phyloP scores from a whole-genome alignment of 1,140 invertebrate species.

The Ceratina japonica region DNA sequence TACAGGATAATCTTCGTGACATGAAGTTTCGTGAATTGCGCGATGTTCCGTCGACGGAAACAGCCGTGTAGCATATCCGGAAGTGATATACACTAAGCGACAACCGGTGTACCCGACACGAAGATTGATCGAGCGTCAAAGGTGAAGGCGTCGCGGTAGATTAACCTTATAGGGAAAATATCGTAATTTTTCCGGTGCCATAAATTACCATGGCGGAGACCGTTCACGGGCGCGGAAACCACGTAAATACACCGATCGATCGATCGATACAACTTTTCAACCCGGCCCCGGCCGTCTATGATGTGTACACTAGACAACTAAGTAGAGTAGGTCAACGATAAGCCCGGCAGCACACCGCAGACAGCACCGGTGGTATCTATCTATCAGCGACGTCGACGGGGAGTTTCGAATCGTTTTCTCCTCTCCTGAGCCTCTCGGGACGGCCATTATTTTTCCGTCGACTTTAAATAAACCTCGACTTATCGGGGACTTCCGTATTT shows the following conservation, averaged over 20 bases:
- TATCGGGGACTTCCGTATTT: slow-evolving; percentile 33
- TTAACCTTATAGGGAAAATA: slow-evolving; percentile 15
- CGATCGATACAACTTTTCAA: slow-evolving; percentile 28
- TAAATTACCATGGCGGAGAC: slow-evolving; percentile 15
- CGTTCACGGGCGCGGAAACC: slow-evolving; percentile 20
- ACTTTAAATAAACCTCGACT: slow-evolving; percentile 43
- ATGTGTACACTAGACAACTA: slow-evolving; percentile 32
- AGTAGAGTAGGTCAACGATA: slow-evolving; percentile 48
- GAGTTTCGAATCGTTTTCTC: slow-evolving; percentile 2
- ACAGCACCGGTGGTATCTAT: slow-evolving; percentile 17
- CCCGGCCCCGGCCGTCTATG: neutral
- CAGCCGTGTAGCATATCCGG: no score
- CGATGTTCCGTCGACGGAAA: no score
- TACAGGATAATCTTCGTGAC: no score
- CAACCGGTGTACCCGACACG: neutral
- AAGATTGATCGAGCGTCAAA: slow-evolving; percentile 13
- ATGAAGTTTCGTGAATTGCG: no score
- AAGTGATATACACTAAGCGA: neutral
- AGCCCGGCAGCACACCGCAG: slow-evolving; percentile 10
- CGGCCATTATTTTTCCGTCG: slow-evolving; percentile 30
- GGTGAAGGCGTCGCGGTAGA: slow-evolving; percentile 7
- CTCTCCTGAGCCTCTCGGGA: neutral
- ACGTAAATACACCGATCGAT: slow-evolving; percentile 21
- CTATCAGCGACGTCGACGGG: slow-evolving; percentile 20
- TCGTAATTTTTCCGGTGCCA: slow-evolving; percentile 23